These are phyloP conservation scores for Neosilurus hyrtlii DNA, from an alignment of 2,797 vertebrate genomes.

Conservation along the genomic window DNA sequence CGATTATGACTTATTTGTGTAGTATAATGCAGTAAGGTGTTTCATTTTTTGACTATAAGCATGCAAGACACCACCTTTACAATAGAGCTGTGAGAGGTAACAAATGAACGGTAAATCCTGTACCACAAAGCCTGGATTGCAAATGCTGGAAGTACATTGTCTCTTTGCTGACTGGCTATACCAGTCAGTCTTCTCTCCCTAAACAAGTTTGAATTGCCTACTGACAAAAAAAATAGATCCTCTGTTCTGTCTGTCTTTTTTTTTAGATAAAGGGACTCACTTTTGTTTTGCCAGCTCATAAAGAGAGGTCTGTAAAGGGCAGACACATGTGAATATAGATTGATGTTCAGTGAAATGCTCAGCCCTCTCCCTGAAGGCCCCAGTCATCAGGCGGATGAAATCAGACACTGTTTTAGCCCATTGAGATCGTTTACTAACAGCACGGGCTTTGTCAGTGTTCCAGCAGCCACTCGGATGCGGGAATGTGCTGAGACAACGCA, in stretches of 20 bases:
- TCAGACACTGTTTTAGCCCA: constrained; percentile 43
- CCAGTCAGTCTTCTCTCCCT: constrained; percentile 21
- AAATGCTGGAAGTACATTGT: constrained; percentile 1
- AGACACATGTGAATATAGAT: constrained; percentile 50
- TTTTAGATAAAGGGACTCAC: constrained; percentile 34
- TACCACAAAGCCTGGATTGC: not conserved
- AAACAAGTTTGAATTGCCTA: constrained; percentile 24
- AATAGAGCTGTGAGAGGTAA: not conserved
- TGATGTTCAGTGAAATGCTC: constrained; percentile 46
- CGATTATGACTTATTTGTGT: not conserved
- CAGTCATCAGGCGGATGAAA: constrained; percentile 48
- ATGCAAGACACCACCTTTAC: not conserved
- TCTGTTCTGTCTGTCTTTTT: constrained; percentile 34
- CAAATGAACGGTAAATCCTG: not conserved
- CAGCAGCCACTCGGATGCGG: constrained; percentile 25
- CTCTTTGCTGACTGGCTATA: constrained; percentile 2
- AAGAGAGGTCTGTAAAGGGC: constrained; percentile 46
- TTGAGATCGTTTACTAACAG: constrained; percentile 53
- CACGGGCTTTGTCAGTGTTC: constrained; percentile 45
- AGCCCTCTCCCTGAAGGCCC: constrained; percentile 43
- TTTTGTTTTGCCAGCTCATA: constrained; percentile 46
- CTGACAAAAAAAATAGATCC: constrained; percentile 26
- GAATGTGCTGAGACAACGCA: constrained; percentile 42
- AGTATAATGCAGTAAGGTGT: not conserved
- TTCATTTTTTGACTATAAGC: not conserved